Evolutionary conservation across 2,888 invertebrate species (phyloP).

Genomic region (Eupithecia abbreviata): DNA sequence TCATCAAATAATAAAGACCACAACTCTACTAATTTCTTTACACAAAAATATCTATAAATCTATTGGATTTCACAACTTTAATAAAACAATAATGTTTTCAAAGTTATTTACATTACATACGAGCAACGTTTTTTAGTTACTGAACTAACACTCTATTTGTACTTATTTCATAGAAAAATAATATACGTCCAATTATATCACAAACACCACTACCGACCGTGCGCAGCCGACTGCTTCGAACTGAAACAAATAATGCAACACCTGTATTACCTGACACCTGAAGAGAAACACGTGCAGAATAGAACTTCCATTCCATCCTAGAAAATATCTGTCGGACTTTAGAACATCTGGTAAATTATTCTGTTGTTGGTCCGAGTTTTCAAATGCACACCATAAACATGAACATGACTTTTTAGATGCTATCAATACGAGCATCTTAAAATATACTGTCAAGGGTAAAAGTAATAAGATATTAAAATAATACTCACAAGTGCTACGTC

Average conservation of each 20-base stretch:
- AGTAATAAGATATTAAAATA: slow-evolving; percentile 11
- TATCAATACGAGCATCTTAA: neutral
- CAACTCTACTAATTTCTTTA: slow-evolving; percentile 62
- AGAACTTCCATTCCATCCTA: neutral
- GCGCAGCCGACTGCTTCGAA: slow-evolving; percentile 77
- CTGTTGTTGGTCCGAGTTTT: neutral
- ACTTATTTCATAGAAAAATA: slow-evolving; percentile 82
- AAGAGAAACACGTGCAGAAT: slow-evolving; percentile 1
- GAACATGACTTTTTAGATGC: neutral
- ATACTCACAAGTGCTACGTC: slow-evolving; percentile 82
- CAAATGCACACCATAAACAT: neutral
- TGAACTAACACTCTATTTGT: slow-evolving; percentile 72
- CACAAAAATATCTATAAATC: slow-evolving; percentile 71
- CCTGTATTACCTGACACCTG: neutral
- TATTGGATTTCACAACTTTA: slow-evolving; percentile 55
- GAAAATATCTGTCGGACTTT: neutral
- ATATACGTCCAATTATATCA: slow-evolving; percentile 77
- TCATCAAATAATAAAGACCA: slow-evolving; percentile 50
- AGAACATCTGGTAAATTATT: slow-evolving; percentile 1
- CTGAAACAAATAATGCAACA: slow-evolving; percentile 65
- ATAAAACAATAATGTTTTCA: slow-evolving; percentile 58
- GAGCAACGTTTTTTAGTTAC: slow-evolving; percentile 60
- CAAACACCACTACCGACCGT: slow-evolving; percentile 64
- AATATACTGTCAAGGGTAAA: neutral
- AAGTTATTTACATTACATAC: slow-evolving; percentile 63